These are phyloP conservation scores for Eutrigla gurnardus DNA, from an alignment of 2,797 vertebrate species.

Conservation along the genomic window DNA sequence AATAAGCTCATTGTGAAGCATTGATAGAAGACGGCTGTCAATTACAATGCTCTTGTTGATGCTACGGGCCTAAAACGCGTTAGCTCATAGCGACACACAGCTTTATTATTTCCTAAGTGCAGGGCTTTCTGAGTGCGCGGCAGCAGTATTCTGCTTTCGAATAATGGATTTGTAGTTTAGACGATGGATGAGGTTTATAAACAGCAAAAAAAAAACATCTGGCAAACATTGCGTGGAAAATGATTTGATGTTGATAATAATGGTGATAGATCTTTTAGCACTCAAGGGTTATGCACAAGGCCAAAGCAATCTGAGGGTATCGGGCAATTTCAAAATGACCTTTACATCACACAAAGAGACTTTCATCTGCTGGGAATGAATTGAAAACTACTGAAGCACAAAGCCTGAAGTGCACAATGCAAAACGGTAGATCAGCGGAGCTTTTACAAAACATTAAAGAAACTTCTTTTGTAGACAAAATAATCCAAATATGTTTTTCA, in stretches of 20 bases:
- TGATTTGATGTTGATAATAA: conserved; percentile 48
- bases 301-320: conserved; percentile 43
- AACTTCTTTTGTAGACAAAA: conserved; percentile 8
- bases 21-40: background rate
- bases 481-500: conserved; percentile 12
- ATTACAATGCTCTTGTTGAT: conserved; percentile 1
- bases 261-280: conserved; percentile 40
- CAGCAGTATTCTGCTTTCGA: background rate
- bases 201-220: conserved; percentile 24
- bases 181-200: conserved; percentile 16
- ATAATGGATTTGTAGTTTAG: background rate
- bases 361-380: conserved; percentile 25
- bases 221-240: conserved; percentile 27
- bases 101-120: background rate
- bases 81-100: background rate
- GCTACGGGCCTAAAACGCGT: background rate
- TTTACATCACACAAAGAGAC: conserved; percentile 46
- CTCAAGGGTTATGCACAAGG: conserved; percentile 37
- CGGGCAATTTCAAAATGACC: conserved; percentile 49
- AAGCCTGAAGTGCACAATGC: conserved; percentile 21
- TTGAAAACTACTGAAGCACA: conserved; percentile 11
- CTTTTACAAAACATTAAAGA: background rate
- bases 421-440: conserved; percentile 18
- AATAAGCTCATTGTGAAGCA: background rate
- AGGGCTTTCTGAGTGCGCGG: background rate